These are phyloP conservation scores for Zygogramma bicolorata DNA, from an alignment of 2,888 invertebrate species.

Conservation along the genomic window DNA sequence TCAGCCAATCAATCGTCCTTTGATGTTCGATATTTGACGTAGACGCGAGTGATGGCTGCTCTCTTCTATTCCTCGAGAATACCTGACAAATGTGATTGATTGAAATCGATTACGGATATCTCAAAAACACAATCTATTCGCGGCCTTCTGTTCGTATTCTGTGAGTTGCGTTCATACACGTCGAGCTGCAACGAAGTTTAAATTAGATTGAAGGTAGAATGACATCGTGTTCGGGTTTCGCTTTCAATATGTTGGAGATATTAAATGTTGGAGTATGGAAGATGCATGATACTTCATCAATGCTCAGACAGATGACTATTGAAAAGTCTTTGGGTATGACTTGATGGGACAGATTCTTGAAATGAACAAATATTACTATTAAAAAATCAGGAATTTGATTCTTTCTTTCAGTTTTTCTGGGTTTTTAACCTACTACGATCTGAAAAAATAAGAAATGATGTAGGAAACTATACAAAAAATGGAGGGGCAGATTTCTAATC, in stretches of 20 bases:
- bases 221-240: not conserved
- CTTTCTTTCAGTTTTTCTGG: too few relatives aligned
- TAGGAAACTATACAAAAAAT: too few relatives aligned
- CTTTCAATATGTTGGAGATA: not conserved
- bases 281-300: too few relatives aligned
- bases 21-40: constrained; percentile 61
- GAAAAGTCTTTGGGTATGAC: too few relatives aligned
- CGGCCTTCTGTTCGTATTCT: constrained; percentile 30
- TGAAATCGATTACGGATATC: constrained; percentile 60
- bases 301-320: too few relatives aligned
- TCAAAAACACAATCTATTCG: constrained; percentile 44
- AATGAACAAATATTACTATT: too few relatives aligned
- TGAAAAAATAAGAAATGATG: too few relatives aligned
- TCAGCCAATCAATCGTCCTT: constrained; percentile 64
- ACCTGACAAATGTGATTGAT: constrained; percentile 66
- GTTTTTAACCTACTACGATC: too few relatives aligned
- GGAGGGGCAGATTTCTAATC: too few relatives aligned
- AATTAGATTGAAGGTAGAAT: not conserved
- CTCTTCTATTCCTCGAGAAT: constrained; percentile 56
- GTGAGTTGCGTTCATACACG: not conserved
- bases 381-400: too few relatives aligned
- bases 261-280: not conserved
- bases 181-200: not conserved
- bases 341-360: too few relatives aligned
- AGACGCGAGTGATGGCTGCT: constrained; percentile 48